These are phyloP conservation scores for Charanyca ferruginea DNA, from an alignment of 2,888 invertebrate genomes.

Conservation along the genomic window DNA sequence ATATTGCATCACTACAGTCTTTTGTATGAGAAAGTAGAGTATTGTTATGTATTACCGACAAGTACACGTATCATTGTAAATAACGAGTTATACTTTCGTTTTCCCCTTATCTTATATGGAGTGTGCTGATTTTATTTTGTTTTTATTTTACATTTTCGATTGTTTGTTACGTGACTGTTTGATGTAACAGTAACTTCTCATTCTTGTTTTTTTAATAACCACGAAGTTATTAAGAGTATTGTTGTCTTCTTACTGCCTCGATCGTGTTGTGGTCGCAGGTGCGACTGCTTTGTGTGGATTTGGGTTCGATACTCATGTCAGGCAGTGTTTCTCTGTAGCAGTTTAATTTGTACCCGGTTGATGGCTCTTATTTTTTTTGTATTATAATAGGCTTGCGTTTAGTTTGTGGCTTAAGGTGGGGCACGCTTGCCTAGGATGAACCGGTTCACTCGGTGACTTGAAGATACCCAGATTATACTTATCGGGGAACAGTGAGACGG, in stretches of 20 bases:
- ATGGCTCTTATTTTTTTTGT: no score
- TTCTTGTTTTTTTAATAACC: conserved; percentile 36
- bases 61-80: conserved; percentile 31
- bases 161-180: conserved; percentile 47
- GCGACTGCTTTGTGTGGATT: background rate
- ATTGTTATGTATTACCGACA: conserved; percentile 35
- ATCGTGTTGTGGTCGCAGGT: background rate
- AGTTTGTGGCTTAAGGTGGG: no score
- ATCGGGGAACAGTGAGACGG: no score
- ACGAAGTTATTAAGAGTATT: conserved; percentile 10
- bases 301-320: background rate
- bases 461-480: no score
- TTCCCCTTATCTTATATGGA: conserved; percentile 54
- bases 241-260: background rate
- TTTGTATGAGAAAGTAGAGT: conserved; percentile 39
- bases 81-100: conserved; percentile 62
- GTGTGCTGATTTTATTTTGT: conserved; percentile 44
- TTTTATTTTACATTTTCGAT: conserved; percentile 38
- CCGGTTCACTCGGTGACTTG: no score
- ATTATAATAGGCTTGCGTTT: no score
- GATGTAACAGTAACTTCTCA: conserved; percentile 38
- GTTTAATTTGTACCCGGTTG: no score
- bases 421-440: no score
- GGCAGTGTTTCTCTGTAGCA: no score
- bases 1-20: conserved; percentile 35